Evolutionary conservation across 2,888 invertebrate genomes (phyloP).

Genomic region (Hypsopygia costalis): DNA sequence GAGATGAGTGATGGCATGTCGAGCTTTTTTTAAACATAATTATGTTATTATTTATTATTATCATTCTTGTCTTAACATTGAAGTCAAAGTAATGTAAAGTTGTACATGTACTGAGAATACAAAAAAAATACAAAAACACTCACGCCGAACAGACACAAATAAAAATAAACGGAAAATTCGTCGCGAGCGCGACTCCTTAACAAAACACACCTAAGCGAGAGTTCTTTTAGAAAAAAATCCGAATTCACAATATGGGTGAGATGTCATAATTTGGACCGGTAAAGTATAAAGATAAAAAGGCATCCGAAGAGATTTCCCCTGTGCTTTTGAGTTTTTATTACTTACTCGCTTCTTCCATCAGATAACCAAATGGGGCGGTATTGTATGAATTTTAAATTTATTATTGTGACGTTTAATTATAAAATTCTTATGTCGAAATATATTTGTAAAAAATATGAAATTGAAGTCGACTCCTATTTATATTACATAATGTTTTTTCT

Average conservation of each 20-base stretch:
- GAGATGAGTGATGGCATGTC: no score
- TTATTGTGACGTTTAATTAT: slow-evolving; percentile 17
- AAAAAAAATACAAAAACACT: not conserved
- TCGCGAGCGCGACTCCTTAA: slow-evolving; percentile 2
- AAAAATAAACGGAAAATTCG: not conserved
- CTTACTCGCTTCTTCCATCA: slow-evolving; percentile 16
- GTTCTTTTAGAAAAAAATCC: slow-evolving; percentile 6
- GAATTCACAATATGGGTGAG: slow-evolving; percentile 13
- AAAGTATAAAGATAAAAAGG: slow-evolving; percentile 21
- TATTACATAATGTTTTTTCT: no score
- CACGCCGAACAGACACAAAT: not conserved
- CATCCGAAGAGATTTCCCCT: slow-evolving; percentile 18
- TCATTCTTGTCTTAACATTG: no score
- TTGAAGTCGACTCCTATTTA: no score
- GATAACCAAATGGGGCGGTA: slow-evolving; percentile 14
- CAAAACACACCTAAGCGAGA: slow-evolving; percentile 6
- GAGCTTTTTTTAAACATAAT: no score
- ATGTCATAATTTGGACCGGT: slow-evolving; percentile 16
- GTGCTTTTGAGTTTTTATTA: slow-evolving; percentile 20
- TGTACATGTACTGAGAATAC: no score
- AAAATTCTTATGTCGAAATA: not conserved
- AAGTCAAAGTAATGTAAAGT: no score
- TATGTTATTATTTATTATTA: no score
- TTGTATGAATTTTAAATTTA: slow-evolving; percentile 13
- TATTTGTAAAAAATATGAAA: no score